Conservation (phyloP, 1,140 invertebrate genomes). For the Euwallacea similis region DNA sequence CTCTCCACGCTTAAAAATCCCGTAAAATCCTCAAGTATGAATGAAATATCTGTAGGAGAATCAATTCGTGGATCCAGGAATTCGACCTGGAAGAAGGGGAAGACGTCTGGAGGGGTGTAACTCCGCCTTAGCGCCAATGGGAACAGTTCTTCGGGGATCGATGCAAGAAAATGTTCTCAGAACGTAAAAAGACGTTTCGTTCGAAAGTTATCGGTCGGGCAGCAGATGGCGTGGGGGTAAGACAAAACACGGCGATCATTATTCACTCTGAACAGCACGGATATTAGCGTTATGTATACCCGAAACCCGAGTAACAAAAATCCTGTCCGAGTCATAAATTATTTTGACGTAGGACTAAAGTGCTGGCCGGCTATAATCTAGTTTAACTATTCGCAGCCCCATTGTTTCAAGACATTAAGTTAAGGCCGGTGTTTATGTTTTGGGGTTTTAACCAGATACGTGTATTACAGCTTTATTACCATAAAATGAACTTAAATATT, state of each 20-base stretch:
- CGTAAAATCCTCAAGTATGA: conserved; percentile 45
- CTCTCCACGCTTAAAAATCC: conserved; percentile 40
- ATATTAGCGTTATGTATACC: conserved; percentile 53
- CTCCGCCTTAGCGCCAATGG: conserved; percentile 52
- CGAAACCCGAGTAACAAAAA: conserved; percentile 51
- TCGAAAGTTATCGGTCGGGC: conserved; percentile 45
- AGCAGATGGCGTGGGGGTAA: conserved; percentile 43
- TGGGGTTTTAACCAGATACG: conserved; percentile 36
- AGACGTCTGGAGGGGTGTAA: conserved; percentile 43
- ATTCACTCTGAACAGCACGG: conserved; percentile 52
- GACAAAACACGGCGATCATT: conserved; percentile 54
- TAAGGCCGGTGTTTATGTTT: conserved; percentile 36
- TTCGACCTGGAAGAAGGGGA: conserved; percentile 33
- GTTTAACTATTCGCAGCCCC: conserved; percentile 38
- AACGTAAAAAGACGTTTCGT: conserved; percentile 54
- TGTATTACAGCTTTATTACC: conserved; percentile 37
- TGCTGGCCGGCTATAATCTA: conserved; percentile 42
- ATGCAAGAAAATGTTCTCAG: conserved; percentile 55
- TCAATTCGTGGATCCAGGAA: conserved; percentile 37
- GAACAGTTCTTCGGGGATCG: conserved; percentile 44
- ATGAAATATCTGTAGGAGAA: conserved; percentile 49
- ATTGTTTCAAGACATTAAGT: conserved; percentile 40
- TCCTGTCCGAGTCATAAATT: conserved; percentile 52
- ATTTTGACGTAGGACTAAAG: conserved; percentile 51
- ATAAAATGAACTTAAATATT: conserved; percentile 40